phyloP scores from a whole-genome alignment of 2,113 vertebrate genomes.

The Colinus virginianus region DNA sequence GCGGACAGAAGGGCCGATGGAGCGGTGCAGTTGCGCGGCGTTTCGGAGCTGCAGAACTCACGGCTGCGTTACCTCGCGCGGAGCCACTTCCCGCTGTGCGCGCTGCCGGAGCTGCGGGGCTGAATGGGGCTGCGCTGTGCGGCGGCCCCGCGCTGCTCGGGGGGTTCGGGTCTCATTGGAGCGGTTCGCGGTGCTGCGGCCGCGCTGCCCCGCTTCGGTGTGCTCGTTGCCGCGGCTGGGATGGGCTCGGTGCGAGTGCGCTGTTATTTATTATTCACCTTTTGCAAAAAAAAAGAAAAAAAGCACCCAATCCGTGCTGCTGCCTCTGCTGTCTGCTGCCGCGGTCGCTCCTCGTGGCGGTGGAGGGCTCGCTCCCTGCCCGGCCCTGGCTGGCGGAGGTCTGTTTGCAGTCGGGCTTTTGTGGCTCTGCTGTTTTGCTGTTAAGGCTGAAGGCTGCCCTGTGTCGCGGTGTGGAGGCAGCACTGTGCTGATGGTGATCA shows the following conservation, averaged over 20 bases:
- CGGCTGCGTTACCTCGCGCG: slow-evolving; percentile 47
- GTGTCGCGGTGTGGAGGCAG: not conserved
- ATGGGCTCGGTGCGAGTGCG: not conserved
- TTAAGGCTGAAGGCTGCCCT: not conserved
- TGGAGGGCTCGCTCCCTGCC: not conserved
- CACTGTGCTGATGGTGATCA: not conserved
- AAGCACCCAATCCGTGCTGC: not conserved
- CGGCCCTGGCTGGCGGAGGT: not conserved
- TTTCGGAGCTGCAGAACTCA: not conserved
- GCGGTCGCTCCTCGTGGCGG: rapidly evolving
- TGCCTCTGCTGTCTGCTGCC: not conserved
- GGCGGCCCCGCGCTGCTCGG: too few relatives aligned
- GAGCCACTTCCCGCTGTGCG: not conserved
- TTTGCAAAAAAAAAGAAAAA: not conserved
- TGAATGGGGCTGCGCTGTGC: too few relatives aligned
- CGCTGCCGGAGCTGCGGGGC: rapidly evolving
- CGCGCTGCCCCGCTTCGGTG: rapidly evolving
- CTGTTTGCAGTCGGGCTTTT: not conserved
- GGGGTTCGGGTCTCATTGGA: not conserved
- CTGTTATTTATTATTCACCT: slow-evolving; percentile 23
- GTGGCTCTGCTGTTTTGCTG: not conserved
- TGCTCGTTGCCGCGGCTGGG: not conserved
- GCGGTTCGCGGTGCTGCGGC: not conserved
- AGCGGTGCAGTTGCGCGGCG: rapidly evolving
- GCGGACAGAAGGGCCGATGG: rapidly evolving